phyloP scores from a whole-genome alignment of 2,113 vertebrate genomes.

The Isurus oxyrinchus region DNA sequence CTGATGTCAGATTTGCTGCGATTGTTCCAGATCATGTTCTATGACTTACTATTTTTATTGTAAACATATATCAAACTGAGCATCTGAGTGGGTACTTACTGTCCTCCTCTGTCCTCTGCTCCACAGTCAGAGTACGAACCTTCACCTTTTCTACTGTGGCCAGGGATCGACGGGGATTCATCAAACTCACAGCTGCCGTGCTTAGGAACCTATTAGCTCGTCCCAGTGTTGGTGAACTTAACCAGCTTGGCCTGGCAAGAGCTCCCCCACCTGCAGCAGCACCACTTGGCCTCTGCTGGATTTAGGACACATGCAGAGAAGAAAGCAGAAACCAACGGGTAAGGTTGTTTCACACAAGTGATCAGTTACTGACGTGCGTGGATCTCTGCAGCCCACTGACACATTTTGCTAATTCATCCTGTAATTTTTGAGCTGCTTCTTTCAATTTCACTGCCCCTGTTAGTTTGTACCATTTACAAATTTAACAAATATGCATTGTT shows the following conservation, averaged over 20 bases:
- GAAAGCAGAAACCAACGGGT: background rate
- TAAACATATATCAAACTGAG: background rate
- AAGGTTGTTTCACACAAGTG: background rate
- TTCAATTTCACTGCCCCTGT: background rate
- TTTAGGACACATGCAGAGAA: slow-evolving; percentile 21
- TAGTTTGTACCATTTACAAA: background rate
- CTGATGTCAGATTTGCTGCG: background rate
- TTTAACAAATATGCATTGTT: background rate
- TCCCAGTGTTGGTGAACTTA: slow-evolving; percentile 90
- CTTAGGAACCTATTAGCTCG: slow-evolving; percentile 93
- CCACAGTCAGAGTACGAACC: slow-evolving; percentile 74
- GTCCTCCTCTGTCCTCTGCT: slow-evolving; percentile 88
- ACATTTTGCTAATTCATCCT: background rate
- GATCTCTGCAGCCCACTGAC: too few species aligned
- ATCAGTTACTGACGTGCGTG: background rate
- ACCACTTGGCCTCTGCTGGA: slow-evolving; percentile 71
- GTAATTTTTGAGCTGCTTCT: background rate
- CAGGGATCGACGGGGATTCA: slow-evolving; percentile 83
- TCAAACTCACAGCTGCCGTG: slow-evolving; percentile 86
- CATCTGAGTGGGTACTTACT: slow-evolving; percentile 62
- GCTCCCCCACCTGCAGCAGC: slow-evolving; percentile 75
- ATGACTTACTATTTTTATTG: background rate
- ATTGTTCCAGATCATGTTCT: background rate
- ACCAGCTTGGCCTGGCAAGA: slow-evolving; percentile 81
- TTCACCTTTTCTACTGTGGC: slow-evolving; percentile 80